Evolutionary conservation across 2,888 invertebrate genomes (phyloP), one percentile per base, ranked within the genome.

Genomic region (Eledona agricola): DNA sequence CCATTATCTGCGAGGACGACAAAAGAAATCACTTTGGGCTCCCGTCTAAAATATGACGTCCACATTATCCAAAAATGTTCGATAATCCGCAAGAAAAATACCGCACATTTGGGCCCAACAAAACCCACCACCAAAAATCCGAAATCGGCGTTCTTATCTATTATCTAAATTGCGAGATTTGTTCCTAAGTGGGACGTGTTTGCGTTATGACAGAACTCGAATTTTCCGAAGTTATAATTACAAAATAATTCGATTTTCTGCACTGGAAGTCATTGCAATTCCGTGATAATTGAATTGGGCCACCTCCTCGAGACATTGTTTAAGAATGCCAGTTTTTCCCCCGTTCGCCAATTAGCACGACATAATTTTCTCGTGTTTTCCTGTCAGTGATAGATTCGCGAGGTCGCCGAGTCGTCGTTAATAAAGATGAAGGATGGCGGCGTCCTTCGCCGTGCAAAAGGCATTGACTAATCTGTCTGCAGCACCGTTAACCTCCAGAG

Each of bases 241-340:
- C 70, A 62, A 70, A 69, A 69, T 73, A 72, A 73, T 73, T 72
- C 67, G 66, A 68, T 72, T 72, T 71, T 69, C 69, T 70, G 66
- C 66, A 66, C 66, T 66, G 65, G 55, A 61, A 66, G 65, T 64
- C 64, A 61, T 68, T 65, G 65, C 63, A 65, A 69, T 65, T 69
- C 57, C 62, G 54, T 58, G 53, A 58, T 62, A 62, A 62, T 59
- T 58, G 57, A 64, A 61, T 62, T 59, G 58, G 49, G 32, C 59
- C 51, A 51, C 34, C 45, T 45, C 45, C 45, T 45, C 51, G 43
- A 47, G 37, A 47, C 47, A 47, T 29, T 35, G 47, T 47, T 47
- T 47, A 37, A 35, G 35, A 26, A 34, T 25, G 35, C 35, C 25
- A 19, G 17, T 16, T 23, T 29, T 29, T 29, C 11, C n/a, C n/a